Conservation (phyloP, 2,888 invertebrate species). For the Morpho helenor region DNA sequence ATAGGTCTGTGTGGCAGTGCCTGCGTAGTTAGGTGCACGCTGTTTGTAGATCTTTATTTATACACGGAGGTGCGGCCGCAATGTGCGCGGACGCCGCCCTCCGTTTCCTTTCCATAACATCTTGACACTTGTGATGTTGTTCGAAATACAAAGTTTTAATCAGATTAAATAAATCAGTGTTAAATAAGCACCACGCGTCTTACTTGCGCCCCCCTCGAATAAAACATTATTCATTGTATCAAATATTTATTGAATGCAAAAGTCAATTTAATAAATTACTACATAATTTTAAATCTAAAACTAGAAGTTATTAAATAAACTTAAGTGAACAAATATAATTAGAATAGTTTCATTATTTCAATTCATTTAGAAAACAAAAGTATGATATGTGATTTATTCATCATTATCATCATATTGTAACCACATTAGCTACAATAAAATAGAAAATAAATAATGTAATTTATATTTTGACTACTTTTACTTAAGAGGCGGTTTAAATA, state of each 20-base stretch:
- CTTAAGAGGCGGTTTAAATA: no score
- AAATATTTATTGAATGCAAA: conserved; percentile 1
- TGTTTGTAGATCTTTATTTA: conserved; percentile 20
- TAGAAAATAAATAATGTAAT: no score
- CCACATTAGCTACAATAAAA: no score
- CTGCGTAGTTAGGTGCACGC: conserved; percentile 6
- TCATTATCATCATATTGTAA: no score
- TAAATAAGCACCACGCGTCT: conserved; percentile 50
- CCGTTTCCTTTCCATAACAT: conserved; percentile 35
- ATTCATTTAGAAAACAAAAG: no score
- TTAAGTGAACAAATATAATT: no score
- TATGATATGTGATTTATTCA: no score
- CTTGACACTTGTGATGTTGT: conserved; percentile 46
- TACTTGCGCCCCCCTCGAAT: conserved; percentile 29
- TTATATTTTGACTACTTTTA: no score
- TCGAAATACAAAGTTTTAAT: conserved; percentile 53
- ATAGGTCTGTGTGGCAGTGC: conserved; percentile 26
- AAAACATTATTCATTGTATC: conserved; percentile 4
- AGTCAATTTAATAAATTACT: not conserved
- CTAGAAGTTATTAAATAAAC: not conserved
- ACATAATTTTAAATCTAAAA: not conserved
- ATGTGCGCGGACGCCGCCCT: conserved; percentile 43
- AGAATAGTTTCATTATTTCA: no score
- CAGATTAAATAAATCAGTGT: conserved; percentile 52
- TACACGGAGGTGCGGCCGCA: conserved; percentile 3